phyloP scores from a whole-genome alignment of 2,888 invertebrate species.

The Dimorphilus gyrociliatus region DNA sequence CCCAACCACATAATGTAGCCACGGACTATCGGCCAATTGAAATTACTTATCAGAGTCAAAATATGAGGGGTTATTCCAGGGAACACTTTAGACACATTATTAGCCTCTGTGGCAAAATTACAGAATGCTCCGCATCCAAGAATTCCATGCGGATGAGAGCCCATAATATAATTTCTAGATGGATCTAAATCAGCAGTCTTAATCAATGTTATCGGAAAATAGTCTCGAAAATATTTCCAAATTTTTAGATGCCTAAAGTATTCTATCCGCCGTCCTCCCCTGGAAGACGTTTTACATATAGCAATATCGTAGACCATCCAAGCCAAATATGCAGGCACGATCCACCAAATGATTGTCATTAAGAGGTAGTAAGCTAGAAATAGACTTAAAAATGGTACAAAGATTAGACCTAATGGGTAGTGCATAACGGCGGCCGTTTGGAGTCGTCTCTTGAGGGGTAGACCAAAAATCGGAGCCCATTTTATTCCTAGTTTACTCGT shows the following conservation, averaged over 20 bases:
- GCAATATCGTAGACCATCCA: conserved; percentile 33
- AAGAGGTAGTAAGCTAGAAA: conserved; percentile 46
- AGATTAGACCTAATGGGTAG: conserved; percentile 52
- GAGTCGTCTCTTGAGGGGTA: conserved; percentile 58
- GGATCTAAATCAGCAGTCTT: conserved; percentile 67
- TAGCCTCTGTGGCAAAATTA: conserved; percentile 55
- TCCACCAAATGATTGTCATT: conserved; percentile 34
- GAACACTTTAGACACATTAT: conserved; percentile 38
- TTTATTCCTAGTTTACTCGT: conserved; percentile 58
- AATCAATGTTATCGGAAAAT: conserved; percentile 66
- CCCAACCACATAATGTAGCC: conserved; percentile 50
- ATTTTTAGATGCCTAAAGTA: conserved; percentile 51
- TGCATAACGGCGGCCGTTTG: conserved; percentile 60
- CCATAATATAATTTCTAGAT: conserved; percentile 58
- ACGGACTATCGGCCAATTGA: conserved; percentile 53
- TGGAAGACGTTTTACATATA: conserved; percentile 47
- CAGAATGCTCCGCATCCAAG: conserved; percentile 59
- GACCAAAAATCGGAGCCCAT: conserved; percentile 64
- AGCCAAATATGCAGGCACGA: conserved; percentile 25
- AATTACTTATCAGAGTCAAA: conserved; percentile 55
- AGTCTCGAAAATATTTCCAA: conserved; percentile 53
- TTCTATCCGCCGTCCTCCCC: conserved; percentile 40
- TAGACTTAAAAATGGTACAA: conserved; percentile 38
- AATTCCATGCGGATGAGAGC: conserved; percentile 78
- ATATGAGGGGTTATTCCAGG: conserved; percentile 41